Evolutionary conservation across 1,140 invertebrate genomes (phyloP).

Genomic region (Planococcus citri): DNA sequence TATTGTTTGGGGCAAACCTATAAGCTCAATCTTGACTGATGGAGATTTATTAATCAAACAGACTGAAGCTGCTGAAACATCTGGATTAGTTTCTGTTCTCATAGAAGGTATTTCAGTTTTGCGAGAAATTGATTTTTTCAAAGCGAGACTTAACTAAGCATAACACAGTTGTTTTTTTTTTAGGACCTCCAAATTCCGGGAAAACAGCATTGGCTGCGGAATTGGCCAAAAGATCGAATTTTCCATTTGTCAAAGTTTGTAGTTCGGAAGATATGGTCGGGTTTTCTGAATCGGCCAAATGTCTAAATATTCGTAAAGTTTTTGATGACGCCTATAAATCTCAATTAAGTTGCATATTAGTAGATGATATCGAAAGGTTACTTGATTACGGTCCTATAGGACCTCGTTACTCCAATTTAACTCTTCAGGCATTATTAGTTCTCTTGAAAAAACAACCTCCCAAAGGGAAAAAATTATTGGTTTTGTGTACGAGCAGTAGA

Average conservation of each 20-base stretch:
- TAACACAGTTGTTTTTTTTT: not conserved
- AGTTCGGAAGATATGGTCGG: constrained; percentile 98
- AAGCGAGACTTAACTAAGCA: not conserved
- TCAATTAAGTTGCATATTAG: constrained; percentile 84
- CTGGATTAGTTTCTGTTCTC: constrained; percentile 76
- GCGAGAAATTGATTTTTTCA: not conserved
- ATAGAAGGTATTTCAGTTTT: constrained; percentile 55
- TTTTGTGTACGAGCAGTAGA: constrained; percentile 77
- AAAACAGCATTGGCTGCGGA: constrained; percentile 93
- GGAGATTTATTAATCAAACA: constrained; percentile 84
- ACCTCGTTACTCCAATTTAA: constrained; percentile 93
- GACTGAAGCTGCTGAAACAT: constrained; percentile 61
- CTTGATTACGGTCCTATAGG: constrained; percentile 96
- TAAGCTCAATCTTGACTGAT: constrained; percentile 75
- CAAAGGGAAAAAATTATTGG: constrained; percentile 77
- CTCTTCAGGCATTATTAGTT: constrained; percentile 87
- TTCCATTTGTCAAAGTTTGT: constrained; percentile 96
- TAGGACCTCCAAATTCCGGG: constrained; percentile 78
- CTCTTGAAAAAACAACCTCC: constrained; percentile 92
- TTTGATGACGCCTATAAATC: constrained; percentile 99
- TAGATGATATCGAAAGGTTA: constrained; percentile 95
- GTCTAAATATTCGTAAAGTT: constrained; percentile 83
- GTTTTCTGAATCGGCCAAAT: constrained; percentile 91
- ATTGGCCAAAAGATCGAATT: constrained; percentile 89
- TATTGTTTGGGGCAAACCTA: constrained; percentile 84